Base-by-base conservation (phyloP, 1,140 invertebrate genomes). In the Glomeris maerens region DNA sequence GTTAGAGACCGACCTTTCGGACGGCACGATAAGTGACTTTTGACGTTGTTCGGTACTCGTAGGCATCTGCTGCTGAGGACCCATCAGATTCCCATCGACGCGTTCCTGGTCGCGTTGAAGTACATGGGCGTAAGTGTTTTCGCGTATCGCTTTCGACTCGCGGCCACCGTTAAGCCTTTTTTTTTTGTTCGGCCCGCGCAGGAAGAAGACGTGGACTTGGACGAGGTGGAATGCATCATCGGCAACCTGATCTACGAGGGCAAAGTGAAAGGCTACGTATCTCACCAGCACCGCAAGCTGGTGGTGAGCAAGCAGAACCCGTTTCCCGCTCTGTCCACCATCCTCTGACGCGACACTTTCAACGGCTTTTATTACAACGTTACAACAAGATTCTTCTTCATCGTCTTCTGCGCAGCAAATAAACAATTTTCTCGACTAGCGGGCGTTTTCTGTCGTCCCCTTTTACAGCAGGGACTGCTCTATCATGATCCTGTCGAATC, bases 241-340 rank as follows among this genome's bases (percentile, higher is more conserved):
- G 88, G 91, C 1, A 97, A 96, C 74, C 74, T 98, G 23, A 98
- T 98, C 61, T 88, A 80, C 65, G 90, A 95, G 64, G 67, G 68
- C 52, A 74, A 73, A 55, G 72, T 76, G 41, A 76, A 97, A 66
- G 94, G 95, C 0, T 98, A 98, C 64, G 95, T 98, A 62, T 96
- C 92, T 0, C 83, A 94, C 69, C 84, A 90, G 52, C 93, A 98
- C 68, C 83, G 94, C 64, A 97, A 96, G 70, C 72, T 98, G 44
- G 93, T 98, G 42, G 83, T 98, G 36, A 95, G 91, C 56, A 98
- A 98, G 69, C 84, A 91, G 63, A 93, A 92, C 73, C 83, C 94
- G 14, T 98, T 98, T 67, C 93, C 94, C 20, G 57, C 66, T 27
- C 48, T 64, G 20, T 50, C 56, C 27, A 47, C 56, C 22, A 44